phyloP scores from a whole-genome alignment of 2,797 vertebrate genomes.

The Melanotaenia maccullochi region DNA sequence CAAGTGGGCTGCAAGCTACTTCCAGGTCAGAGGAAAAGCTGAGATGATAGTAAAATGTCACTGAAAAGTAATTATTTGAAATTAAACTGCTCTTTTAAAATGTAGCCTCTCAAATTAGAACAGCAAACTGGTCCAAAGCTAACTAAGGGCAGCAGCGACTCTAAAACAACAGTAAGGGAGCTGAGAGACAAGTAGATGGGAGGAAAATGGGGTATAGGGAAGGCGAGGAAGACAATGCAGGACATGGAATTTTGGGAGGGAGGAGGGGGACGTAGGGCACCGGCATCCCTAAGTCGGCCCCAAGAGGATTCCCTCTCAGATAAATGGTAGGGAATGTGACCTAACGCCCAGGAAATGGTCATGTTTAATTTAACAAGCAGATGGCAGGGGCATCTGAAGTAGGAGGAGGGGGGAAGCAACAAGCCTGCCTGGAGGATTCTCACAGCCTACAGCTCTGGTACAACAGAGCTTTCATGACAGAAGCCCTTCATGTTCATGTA shows the following conservation, averaged over 20 bases:
- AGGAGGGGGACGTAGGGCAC: slow-evolving; percentile 54
- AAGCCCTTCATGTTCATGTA: slow-evolving; percentile 48
- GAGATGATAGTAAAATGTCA: slow-evolving; percentile 67
- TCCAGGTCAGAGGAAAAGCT: slow-evolving; percentile 67
- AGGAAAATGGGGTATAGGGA: slow-evolving; percentile 31
- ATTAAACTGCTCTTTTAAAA: slow-evolving; percentile 27
- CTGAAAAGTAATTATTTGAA: slow-evolving; percentile 34
- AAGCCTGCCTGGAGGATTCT: slow-evolving; percentile 72
- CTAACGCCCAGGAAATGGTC: slow-evolving; percentile 85
- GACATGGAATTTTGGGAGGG: slow-evolving; percentile 43
- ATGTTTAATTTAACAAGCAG: slow-evolving; percentile 88
- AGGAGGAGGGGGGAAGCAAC: slow-evolving; percentile 62
- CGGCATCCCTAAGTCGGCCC: slow-evolving; percentile 75
- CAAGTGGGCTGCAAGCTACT: slow-evolving; percentile 68
- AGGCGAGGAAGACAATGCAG: slow-evolving; percentile 45
- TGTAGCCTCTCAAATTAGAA: slow-evolving; percentile 26
- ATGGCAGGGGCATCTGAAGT: slow-evolving; percentile 78
- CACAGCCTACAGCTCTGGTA: slow-evolving; percentile 52
- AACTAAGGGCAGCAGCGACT: slow-evolving; percentile 18
- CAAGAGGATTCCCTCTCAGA: slow-evolving; percentile 74
- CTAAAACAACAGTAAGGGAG: slow-evolving; percentile 34
- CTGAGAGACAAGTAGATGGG: slow-evolving; percentile 40
- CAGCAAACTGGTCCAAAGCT: slow-evolving; percentile 26
- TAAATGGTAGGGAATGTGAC: slow-evolving; percentile 83
- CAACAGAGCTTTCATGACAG: slow-evolving; percentile 41